Evolutionary conservation across 2,113 vertebrate genomes (phyloP), one percentile per base, ranked within the genome.

Genomic region (Pelvicachromis taeniatus): DNA sequence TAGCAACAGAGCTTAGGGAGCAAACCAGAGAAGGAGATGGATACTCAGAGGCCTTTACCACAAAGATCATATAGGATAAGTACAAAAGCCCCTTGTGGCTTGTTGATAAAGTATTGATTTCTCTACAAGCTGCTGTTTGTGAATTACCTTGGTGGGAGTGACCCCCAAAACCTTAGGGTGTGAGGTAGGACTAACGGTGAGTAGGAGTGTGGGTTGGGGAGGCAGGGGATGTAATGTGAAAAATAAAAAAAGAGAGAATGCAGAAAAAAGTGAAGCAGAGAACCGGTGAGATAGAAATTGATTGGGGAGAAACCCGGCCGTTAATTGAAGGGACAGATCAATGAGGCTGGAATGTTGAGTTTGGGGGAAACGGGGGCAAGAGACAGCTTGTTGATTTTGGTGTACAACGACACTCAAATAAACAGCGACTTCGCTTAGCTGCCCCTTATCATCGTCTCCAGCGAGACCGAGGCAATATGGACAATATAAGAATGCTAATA

Each of bases 31-130:
- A 88, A 91, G 93, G 91, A 94, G 93, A 94, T 93, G 91, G 92
- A 92, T 94, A 97, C 97, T 98, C 95, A 85, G 3, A 96, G 96
- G 96, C 97, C 97, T 98, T 98, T 97, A 97, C 97, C 97, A 97
- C 97, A 97, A 97, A 98, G 97, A 99, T 99, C 97, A 98, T 97
- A 97, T 95, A 96, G 97, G 97, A 97, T 97, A 97, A 98, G 97
- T 97, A 97, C 96, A 96, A 97, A 98, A 98, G 97, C 98, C 97
- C 97, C 97, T 97, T 87, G 91, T 92, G 97, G 97, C 97, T 97
- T 98, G 97, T 98, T 99, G 98, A 99, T 99, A 99, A 98, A 99
- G 97, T 99, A 99, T 99, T 97, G 98, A 99, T 99, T 98, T 97
- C 95, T 96, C 83, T 9, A 68, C 88, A 88, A 87, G 93, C 84